These are phyloP conservation scores for Cyrtodaria siliqua DNA, from an alignment of 2,888 invertebrate genomes.

Conservation along the genomic window DNA sequence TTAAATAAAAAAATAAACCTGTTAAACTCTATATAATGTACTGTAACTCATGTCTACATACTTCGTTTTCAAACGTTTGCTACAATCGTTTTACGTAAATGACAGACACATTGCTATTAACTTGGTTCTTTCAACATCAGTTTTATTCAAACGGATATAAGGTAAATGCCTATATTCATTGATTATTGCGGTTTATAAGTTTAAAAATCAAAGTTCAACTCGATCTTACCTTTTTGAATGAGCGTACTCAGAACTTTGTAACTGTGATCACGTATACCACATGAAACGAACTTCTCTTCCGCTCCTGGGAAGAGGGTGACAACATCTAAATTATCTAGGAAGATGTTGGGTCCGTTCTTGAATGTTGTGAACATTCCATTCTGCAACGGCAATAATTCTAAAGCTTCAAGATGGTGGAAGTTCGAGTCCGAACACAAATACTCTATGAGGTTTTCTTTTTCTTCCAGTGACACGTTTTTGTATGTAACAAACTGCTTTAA, in stretches of 20 bases:
- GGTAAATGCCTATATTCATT: too few species aligned
- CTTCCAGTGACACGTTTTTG: neutral
- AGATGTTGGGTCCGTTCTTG: conserved; percentile 1
- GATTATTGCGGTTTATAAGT: too few species aligned
- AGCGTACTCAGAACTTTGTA: neutral
- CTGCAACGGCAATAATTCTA: conserved; percentile 44
- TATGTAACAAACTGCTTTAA: conserved; percentile 4
- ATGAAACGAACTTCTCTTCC: conserved; percentile 29
- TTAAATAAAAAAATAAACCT: too few species aligned
- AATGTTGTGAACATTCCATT: conserved; percentile 32
- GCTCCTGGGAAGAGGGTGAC: conserved; percentile 40
- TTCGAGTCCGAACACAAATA: conserved; percentile 16
- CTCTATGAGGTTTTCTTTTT: conserved; percentile 26
- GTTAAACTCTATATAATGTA: too few species aligned
- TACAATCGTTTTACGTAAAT: too few species aligned
- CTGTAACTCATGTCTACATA: too few species aligned
- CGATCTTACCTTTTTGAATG: neutral
- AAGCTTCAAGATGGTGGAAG: conserved; percentile 8
- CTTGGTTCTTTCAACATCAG: too few species aligned
- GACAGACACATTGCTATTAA: too few species aligned
- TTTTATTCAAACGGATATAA: too few species aligned
- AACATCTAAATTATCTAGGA: conserved; percentile 11
- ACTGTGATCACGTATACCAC: neutral
- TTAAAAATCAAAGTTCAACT: neutral
- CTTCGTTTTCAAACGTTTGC: too few species aligned